Conservation (phyloP, 1,140 invertebrate genomes). For the Telenomus remus region DNA sequence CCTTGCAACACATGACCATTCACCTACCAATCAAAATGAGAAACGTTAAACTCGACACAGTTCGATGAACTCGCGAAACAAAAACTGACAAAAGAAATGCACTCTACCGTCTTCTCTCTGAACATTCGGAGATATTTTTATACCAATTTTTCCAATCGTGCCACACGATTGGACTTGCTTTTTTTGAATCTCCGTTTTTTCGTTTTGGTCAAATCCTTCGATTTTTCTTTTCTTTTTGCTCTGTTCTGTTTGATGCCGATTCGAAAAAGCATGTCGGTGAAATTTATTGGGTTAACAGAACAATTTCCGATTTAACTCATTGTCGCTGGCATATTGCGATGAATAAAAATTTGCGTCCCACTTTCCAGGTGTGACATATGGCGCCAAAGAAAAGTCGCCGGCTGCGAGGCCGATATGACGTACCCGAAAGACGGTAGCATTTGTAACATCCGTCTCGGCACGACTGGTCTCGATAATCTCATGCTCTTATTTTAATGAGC, state of each 20-base stretch:
- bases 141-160: no score
- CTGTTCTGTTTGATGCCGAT: constrained; percentile 33
- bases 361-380: constrained; percentile 42
- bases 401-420: constrained; percentile 41
- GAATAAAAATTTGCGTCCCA: constrained; percentile 49
- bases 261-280: constrained; percentile 17
- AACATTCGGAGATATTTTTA: no score
- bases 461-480: constrained; percentile 34
- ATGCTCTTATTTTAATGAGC: constrained; percentile 32
- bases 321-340: constrained; percentile 45
- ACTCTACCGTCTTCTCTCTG: no score
- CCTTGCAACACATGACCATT: constrained; percentile 96
- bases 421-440: constrained; percentile 18
- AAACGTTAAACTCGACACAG: constrained; percentile 12
- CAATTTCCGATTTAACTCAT: constrained; percentile 51
- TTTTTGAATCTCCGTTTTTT: not conserved
- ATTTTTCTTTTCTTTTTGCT: constrained; percentile 15
- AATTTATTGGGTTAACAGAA: constrained; percentile 53
- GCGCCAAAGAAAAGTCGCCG: constrained; percentile 36
- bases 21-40: constrained; percentile 78
- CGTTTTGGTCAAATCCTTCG: not conserved
- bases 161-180: no score
- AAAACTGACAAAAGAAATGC: constrained; percentile 15
- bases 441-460: constrained; percentile 27
- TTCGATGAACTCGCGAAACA: constrained; percentile 8